Conservation (phyloP, 2,888 invertebrate species). For the Agriotes lineatus region DNA sequence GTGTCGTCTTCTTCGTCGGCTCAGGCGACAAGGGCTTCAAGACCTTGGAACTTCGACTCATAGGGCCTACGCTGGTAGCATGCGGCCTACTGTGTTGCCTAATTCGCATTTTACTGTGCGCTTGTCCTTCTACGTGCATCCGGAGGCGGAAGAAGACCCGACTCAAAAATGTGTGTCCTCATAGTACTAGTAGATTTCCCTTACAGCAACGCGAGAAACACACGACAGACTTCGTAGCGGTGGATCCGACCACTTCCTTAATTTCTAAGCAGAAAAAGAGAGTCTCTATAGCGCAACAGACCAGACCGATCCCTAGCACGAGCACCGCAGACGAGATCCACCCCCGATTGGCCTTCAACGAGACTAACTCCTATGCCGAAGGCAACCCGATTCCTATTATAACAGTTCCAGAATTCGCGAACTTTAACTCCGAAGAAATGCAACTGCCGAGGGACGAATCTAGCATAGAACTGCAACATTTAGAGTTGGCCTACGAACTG, state of each 20-base stretch:
- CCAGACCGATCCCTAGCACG: conserved; percentile 63
- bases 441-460: conserved; percentile 61
- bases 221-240: conserved; percentile 57
- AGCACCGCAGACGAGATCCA: conserved; percentile 61
- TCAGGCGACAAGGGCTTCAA: conserved; percentile 91
- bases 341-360: conserved; percentile 55
- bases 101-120: conserved; percentile 85
- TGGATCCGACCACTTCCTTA: conserved; percentile 58
- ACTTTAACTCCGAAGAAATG: conserved; percentile 55
- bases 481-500: conserved; percentile 61
- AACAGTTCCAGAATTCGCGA: conserved; percentile 54
- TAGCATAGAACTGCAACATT: conserved; percentile 65
- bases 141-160: conserved; percentile 75
- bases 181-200: conserved; percentile 60
- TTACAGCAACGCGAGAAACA: conserved; percentile 37
- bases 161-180: conserved; percentile 66
- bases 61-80: conserved; percentile 80
- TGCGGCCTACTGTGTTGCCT: conserved; percentile 87
- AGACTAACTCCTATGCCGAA: conserved; percentile 42
- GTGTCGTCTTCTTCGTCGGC: conserved; percentile 90
- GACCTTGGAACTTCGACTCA: conserved; percentile 86
- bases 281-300: conserved; percentile 65
- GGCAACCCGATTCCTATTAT: conserved; percentile 54
- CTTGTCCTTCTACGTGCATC: conserved; percentile 84
- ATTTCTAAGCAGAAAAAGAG: conserved; percentile 62